A percentile compares a stretch with the other conserved stretches of the same genome.
Conservation (phyloP, 2,113 vertebrate genomes). For the Anthoscopus minutus region DNA sequence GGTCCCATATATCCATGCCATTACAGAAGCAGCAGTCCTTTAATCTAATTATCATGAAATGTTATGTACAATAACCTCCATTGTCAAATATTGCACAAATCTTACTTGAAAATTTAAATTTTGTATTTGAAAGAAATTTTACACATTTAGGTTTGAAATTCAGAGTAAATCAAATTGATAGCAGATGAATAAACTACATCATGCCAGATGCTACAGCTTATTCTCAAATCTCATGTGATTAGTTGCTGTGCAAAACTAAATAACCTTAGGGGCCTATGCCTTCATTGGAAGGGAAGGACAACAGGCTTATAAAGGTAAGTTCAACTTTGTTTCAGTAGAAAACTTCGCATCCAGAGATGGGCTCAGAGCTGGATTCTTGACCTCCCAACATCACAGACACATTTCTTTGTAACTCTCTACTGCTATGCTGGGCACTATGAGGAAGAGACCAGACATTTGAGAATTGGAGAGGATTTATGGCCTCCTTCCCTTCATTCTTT, state of each 20-base stretch:
- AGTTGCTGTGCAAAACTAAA: neutral
- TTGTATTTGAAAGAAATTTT: neutral
- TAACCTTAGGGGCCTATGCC: neutral
- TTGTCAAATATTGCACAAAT: neutral
- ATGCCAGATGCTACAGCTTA: neutral
- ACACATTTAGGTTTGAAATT: neutral
- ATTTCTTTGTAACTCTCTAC: neutral
- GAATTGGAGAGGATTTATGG: neutral
- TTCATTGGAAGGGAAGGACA: neutral
- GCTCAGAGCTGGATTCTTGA: neutral
- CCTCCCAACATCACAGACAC: neutral
- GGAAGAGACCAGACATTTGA: neutral
- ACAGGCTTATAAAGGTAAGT: neutral
- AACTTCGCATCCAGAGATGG: neutral
- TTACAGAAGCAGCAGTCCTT: neutral
- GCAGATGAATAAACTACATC: neutral
- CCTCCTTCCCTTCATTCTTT: neutral
- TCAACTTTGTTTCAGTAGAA: neutral
- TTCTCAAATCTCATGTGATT: neutral
- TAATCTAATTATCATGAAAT: neutral
- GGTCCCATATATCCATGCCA: neutral
- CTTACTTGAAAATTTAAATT: neutral
- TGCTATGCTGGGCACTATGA: fast-evolving
- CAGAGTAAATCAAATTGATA: neutral
- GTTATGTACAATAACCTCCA: neutral